These are phyloP conservation scores for Omphaloscelis lunosa DNA, from an alignment of 2,888 invertebrate species.

Conservation along the genomic window DNA sequence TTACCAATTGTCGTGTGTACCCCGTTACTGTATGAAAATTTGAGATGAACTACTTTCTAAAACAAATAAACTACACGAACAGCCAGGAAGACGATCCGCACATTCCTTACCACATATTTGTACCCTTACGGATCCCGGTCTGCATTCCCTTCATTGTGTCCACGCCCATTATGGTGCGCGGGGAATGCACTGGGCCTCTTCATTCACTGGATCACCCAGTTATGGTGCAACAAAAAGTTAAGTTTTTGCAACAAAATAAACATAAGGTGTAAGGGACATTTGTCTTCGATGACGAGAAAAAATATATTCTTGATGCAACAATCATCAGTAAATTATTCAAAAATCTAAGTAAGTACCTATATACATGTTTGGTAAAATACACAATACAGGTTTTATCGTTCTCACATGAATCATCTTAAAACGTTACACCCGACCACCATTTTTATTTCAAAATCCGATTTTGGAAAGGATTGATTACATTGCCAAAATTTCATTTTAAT, in stretches of 20 bases:
- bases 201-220: slow-evolving; percentile 78
- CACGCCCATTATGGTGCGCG: slow-evolving; percentile 73
- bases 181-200: slow-evolving; percentile 80
- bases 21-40: slow-evolving; percentile 7
- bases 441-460: slow-evolving; percentile 25
- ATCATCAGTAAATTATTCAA: not conserved
- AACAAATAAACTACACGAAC: slow-evolving; percentile 37
- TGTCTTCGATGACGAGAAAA: slow-evolving; percentile 19
- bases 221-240: slow-evolving; percentile 65
- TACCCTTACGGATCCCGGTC: slow-evolving; percentile 73
- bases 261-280: slow-evolving; percentile 8
- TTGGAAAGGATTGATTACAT: slow-evolving; percentile 39
- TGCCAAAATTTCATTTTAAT: slow-evolving; percentile 40
- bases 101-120: slow-evolving; percentile 84
- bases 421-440: not conserved
- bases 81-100: slow-evolving; percentile 75
- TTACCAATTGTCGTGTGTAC: not conserved
- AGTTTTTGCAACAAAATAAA: slow-evolving; percentile 6
- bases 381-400: slow-evolving; percentile 20
- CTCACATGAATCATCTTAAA: slow-evolving; percentile 31
- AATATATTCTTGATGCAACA: slow-evolving; percentile 7
- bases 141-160: slow-evolving; percentile 80
- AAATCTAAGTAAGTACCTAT: not conserved
- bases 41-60: slow-evolving; percentile 25
- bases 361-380: slow-evolving; percentile 1